phyloP scores from a whole-genome alignment of 2,113 vertebrate genomes.

The Hemicordylus capensis region DNA sequence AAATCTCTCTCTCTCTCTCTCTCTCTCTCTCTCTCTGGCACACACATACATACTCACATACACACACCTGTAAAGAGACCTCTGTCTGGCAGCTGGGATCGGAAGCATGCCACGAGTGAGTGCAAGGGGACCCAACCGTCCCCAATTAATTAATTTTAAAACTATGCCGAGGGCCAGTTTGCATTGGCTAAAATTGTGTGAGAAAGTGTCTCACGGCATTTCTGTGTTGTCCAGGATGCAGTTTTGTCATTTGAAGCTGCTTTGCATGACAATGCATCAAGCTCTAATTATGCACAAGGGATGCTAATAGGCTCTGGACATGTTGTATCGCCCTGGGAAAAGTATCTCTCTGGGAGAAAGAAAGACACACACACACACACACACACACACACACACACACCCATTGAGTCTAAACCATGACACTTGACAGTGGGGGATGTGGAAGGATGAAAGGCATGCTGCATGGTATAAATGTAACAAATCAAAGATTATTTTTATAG shows the following conservation, averaged over 20 bases:
- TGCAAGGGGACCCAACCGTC: constrained; percentile 33
- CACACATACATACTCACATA: background rate
- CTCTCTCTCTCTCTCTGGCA: background rate
- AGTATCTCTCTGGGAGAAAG: constrained; percentile 55
- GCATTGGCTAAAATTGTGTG: constrained; percentile 78
- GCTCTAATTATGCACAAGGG: constrained; percentile 78
- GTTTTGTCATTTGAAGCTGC: constrained; percentile 78
- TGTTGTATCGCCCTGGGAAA: constrained; percentile 76
- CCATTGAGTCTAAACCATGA: constrained; percentile 5
- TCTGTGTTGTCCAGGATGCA: constrained; percentile 75
- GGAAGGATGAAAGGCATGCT: background rate
- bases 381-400: no score
- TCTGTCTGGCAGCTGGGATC: background rate
- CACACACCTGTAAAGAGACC: background rate
- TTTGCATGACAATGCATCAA: constrained; percentile 80
- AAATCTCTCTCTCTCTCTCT: background rate
- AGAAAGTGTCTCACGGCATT: constrained; percentile 76
- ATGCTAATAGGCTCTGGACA: constrained; percentile 76
- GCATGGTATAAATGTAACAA: background rate
- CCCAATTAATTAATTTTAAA: constrained; percentile 69
- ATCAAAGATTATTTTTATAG: background rate
- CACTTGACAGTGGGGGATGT: background rate
- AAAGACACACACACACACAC: no score
- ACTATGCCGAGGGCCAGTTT: constrained; percentile 40
- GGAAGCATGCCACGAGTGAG: background rate